Conservation (phyloP, 2,888 invertebrate species). For the Acrobasis suavella region DNA sequence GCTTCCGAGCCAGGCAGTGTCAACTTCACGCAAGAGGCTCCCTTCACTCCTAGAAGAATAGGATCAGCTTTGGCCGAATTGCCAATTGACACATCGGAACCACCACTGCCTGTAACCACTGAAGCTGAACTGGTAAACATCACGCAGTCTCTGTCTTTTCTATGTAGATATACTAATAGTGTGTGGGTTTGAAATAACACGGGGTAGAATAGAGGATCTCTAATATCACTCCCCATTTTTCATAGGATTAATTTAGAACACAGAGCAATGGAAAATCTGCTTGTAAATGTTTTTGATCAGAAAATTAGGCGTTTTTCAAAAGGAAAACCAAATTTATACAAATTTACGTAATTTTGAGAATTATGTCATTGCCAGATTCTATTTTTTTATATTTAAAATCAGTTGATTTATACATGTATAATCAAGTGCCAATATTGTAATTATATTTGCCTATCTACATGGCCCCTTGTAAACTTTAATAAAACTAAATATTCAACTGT, state of each 20-base stretch:
- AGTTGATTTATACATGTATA: background rate
- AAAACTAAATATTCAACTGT: too few species aligned
- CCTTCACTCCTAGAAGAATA: constrained; percentile 49
- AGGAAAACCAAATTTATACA: too few species aligned
- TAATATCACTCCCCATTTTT: constrained; percentile 32
- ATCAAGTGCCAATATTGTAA: too few species aligned
- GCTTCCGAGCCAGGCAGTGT: constrained; percentile 62
- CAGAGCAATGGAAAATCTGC: constrained; percentile 10
- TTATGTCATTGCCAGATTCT: too few species aligned
- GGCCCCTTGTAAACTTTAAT: too few species aligned
- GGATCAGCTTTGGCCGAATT: constrained; percentile 49
- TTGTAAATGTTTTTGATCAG: background rate
- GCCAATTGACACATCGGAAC: constrained; percentile 38
- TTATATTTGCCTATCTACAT: too few species aligned
- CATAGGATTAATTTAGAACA: constrained; percentile 30
- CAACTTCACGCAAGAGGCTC: constrained; percentile 48
- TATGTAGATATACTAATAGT: constrained; percentile 44
- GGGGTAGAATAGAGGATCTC: constrained; percentile 31
- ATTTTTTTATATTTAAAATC: background rate
- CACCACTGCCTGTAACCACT: constrained; percentile 53
- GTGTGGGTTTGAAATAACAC: constrained; percentile 38
- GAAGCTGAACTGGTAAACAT: constrained; percentile 69
- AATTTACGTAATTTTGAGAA: too few species aligned
- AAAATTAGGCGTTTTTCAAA: background rate
- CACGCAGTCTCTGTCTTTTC: constrained; percentile 13